A percentile compares a stretch with the other conserved stretches of the same genome.
These are phyloP conservation scores for Crematogaster levior DNA, from an alignment of 2,888 invertebrate species.

Conservation along the genomic window DNA sequence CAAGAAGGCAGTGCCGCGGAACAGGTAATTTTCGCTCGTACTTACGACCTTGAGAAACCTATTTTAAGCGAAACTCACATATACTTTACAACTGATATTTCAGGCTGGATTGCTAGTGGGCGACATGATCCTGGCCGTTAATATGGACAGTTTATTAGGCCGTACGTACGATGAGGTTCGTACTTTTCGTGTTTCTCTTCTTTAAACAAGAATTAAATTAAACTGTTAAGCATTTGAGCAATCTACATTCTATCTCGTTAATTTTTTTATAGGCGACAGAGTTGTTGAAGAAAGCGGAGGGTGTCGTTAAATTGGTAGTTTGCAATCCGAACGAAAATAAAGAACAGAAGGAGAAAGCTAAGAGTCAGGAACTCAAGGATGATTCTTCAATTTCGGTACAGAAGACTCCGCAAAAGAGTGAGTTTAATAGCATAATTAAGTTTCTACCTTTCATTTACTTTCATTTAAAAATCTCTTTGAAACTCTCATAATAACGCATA, in stretches of 20 bases:
- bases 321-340: conserved; percentile 94
- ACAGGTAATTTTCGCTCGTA: conserved; percentile 87
- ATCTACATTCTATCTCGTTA: neutral
- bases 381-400: neutral
- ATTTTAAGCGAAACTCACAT: conserved; percentile 12
- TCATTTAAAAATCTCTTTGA: no score
- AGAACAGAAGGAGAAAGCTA: conserved; percentile 88
- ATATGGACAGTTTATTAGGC: conserved; percentile 95
- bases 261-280: conserved; percentile 90
- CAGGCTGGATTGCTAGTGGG: conserved; percentile 98
- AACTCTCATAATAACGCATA: neutral
- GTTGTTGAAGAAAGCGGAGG: conserved; percentile 94
- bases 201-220: neutral
- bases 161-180: conserved; percentile 94
- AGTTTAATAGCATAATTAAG: neutral
- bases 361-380: conserved; percentile 68
- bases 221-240: neutral
- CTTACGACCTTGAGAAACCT: neutral
- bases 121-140: conserved; percentile 98
- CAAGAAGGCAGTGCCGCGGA: conserved; percentile 96
- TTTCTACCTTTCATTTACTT: neutral
- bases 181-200: neutral
- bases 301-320: conserved; percentile 93
- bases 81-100: conserved; percentile 73
- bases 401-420: conserved; percentile 25